Evolutionary conservation across 2,113 vertebrate species (phyloP).

Genomic region (Myotis yumanensis): DNA sequence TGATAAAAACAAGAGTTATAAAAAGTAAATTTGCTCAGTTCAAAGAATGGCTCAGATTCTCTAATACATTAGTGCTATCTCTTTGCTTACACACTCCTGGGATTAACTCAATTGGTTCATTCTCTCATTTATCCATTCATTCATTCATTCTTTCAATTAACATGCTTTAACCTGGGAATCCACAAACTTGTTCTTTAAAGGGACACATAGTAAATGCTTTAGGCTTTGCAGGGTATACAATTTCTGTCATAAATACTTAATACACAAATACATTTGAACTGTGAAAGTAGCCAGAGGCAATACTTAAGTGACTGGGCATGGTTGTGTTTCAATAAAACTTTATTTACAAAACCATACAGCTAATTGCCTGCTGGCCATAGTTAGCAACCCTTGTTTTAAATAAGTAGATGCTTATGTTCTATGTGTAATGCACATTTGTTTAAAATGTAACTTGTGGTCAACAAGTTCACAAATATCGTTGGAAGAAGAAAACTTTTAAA

Average conservation of each 20-base stretch:
- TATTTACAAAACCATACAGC: neutral
- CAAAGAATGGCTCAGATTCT: neutral
- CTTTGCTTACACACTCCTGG: neutral
- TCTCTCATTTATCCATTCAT: neutral
- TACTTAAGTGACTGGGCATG: neutral
- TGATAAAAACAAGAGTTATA: neutral
- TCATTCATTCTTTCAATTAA: neutral
- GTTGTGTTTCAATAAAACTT: slow-evolving; percentile 19
- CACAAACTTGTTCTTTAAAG: neutral
- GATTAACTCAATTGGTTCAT: neutral
- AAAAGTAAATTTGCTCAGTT: neutral
- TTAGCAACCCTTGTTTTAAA: neutral
- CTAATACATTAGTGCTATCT: neutral
- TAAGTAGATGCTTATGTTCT: neutral
- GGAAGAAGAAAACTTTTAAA: neutral
- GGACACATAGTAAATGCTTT: neutral
- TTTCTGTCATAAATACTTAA: neutral
- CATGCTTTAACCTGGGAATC: neutral
- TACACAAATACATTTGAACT: neutral
- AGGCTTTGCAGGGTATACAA: neutral
- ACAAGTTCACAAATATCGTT: neutral
- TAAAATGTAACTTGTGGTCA: neutral
- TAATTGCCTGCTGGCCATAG: neutral
- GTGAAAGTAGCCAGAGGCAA: neutral
- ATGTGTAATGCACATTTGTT: neutral